Conservation (phyloP, 2,888 invertebrate genomes). For the Toxonevra muliebris region DNA sequence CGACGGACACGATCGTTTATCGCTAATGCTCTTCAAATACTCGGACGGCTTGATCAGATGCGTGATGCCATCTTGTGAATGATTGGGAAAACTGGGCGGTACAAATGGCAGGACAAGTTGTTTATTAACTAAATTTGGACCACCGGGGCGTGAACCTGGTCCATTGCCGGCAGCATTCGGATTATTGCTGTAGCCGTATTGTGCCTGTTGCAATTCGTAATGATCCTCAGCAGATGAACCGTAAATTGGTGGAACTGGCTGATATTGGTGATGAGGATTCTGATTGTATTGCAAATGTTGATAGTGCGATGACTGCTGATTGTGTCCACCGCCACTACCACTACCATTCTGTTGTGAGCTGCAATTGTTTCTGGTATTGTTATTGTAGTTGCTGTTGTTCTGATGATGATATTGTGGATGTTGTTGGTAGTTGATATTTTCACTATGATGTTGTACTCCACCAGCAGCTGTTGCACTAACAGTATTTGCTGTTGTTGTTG, state of each 20-base stretch:
- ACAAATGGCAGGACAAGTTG: conserved; percentile 89
- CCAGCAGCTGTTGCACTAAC: conserved; percentile 30
- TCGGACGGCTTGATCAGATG: conserved; percentile 92
- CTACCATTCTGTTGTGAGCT: conserved; percentile 38
- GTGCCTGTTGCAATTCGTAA: conserved; percentile 59
- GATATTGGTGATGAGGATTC: conserved; percentile 38
- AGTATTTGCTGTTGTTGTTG: conserved; percentile 24
- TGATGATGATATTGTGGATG: conserved; percentile 35
- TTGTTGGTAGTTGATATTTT: conserved; percentile 29
- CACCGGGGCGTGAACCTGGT: conserved; percentile 56
- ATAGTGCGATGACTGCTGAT: conserved; percentile 37
- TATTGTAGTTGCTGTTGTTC: conserved; percentile 41
- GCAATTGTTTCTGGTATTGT: conserved; percentile 38
- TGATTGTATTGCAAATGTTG: conserved; percentile 38
- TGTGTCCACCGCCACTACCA: conserved; percentile 33
- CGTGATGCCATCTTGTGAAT: conserved; percentile 75
- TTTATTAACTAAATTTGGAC: conserved; percentile 80
- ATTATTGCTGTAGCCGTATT: conserved; percentile 49
- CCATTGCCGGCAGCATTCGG: conserved; percentile 40
- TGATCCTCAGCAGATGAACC: conserved; percentile 59
- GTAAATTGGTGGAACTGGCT: conserved; percentile 49
- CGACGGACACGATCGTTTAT: conserved; percentile 67
- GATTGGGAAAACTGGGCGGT: conserved; percentile 86
- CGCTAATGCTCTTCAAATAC: conserved; percentile 85
- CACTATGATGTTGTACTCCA: conserved; percentile 31